Evolutionary conservation across 1,140 invertebrate genomes (phyloP).

Genomic region (Bradynema listronoti): DNA sequence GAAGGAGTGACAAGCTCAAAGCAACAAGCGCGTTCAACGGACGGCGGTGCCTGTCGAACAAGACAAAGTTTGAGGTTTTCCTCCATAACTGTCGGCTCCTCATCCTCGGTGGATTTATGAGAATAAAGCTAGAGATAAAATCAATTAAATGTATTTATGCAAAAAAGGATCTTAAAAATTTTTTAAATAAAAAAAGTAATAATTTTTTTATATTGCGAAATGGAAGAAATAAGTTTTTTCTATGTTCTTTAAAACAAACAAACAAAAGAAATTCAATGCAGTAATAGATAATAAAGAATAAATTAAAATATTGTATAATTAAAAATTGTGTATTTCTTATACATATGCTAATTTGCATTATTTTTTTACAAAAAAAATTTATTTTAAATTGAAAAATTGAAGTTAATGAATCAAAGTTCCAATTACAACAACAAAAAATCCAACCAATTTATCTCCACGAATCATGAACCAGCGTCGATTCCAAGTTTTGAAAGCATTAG

Average conservation of each 20-base stretch:
- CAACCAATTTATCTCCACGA: constrained; percentile 81
- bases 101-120: constrained; percentile 61
- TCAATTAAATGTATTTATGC: neutral
- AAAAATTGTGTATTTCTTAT: neutral
- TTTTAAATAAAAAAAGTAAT: constrained; percentile 18
- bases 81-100: constrained; percentile 80
- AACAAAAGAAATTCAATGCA: too few relatives aligned
- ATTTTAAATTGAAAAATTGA: too few relatives aligned
- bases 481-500: constrained; percentile 94
- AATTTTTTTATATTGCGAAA: constrained; percentile 14
- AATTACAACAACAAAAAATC: constrained; percentile 67
- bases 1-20: constrained; percentile 91
- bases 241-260: too few relatives aligned
- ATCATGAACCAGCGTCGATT: constrained; percentile 69
- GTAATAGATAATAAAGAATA: too few relatives aligned
- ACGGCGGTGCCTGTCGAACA: constrained; percentile 75
- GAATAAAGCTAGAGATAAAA: constrained; percentile 48
- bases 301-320: neutral
- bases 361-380: neutral
- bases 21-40: constrained; percentile 78
- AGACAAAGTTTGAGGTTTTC: constrained; percentile 87
- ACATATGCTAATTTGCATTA: too few relatives aligned
- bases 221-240: too few relatives aligned
- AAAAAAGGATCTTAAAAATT: neutral
- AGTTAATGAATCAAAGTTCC: constrained; percentile 11